Base-by-base conservation (phyloP, 2,797 vertebrate species). In the Sebastes glaucus region DNA sequence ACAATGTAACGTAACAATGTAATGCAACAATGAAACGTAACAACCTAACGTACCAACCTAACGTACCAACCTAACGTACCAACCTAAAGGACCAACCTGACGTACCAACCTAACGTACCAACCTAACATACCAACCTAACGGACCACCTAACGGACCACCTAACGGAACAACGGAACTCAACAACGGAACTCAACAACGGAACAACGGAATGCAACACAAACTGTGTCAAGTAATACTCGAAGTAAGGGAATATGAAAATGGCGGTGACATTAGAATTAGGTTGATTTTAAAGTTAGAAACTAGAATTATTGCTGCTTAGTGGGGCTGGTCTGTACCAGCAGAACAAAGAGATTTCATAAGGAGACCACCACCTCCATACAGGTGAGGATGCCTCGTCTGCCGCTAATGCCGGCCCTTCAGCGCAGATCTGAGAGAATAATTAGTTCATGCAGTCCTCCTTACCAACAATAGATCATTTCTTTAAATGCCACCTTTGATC, bases 341-440 rank as follows among this genome's bases (percentile, higher is more conserved):
- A 71, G 14, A 66, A 23, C 59, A 59, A 66, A 62, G 30, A 63
- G 56, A 35, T 35, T 67, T 33, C 32, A 35, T 77, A 77, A 68
- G 30, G 46, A 28, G 13, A 52, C 61, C 46, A 67, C 57, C 67
- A 64, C 33, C 56, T 61, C 49, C 22, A 0, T 63, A 28, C 42
- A 74, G 76, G 78, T 78, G 53, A 71, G 2, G 7, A 62, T 1
- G 23, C 4, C 18, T 73, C 33, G 9, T 73, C 20, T 49, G 33
- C 59, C 4, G 4, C 32, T 18, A 28, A 20, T 56, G 28, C 5
- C 5, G 57, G 61, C 68, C 11, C 78, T 65, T 74, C 10, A 70
- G 35, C 8, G 2, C 62, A 73, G 27, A 91, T 91, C 82, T 74
- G 72, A 87, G 30, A 60, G 83, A 82, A 76, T 84, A 84, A 86